Base-by-base conservation (phyloP, 2,113 vertebrate species). In the Gnathonemus echidnorhynchus region DNA sequence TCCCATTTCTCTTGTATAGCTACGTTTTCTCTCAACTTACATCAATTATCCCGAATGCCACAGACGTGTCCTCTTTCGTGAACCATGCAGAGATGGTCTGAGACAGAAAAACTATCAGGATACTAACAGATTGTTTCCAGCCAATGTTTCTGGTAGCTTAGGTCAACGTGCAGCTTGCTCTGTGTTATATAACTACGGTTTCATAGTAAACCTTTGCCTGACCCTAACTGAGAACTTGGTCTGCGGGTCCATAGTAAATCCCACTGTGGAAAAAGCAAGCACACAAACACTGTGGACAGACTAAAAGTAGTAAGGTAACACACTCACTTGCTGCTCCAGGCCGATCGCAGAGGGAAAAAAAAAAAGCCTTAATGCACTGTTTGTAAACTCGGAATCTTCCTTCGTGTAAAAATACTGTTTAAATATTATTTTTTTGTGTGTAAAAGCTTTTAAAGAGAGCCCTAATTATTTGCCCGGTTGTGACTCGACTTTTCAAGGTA, bases 371-470 rank as follows among this genome's bases (percentile, higher is more conserved):
- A 42, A 52, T 70, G 45, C 77, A 74, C 46, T 66, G 85, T 84
- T 48, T 91, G 52, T 88, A 58, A 88, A 88, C 39, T 48, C 48
- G 15, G 53, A 35, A 46, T 91, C 80, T 70, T 91, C 86, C 90
- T 92, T 85, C 88, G 90, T 92, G 90, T 92, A 94, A 91, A 94
- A 94, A 95, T 94, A 92, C 91, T 92, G 62, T 89, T 93, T 92
- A 92, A 94, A 94, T 93, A 94, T 95, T 94, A 90, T 70, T 93
- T 93, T 87, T 89, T 89, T 52, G 8, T 89, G 86, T 80, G 88
- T 88, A 92, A 90, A 87, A 80, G 88, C 89, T 92, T 93, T 93
- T 24, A 93, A 92, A 90, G 85, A 52, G 50, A 91, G 48, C 88
- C 90, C 21, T 46, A 87, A 88, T 90, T 86, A 91, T 88, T 91